These are phyloP conservation scores for Drosophila bipectinata DNA, from an alignment of 1,140 invertebrate genomes.

Conservation along the genomic window DNA sequence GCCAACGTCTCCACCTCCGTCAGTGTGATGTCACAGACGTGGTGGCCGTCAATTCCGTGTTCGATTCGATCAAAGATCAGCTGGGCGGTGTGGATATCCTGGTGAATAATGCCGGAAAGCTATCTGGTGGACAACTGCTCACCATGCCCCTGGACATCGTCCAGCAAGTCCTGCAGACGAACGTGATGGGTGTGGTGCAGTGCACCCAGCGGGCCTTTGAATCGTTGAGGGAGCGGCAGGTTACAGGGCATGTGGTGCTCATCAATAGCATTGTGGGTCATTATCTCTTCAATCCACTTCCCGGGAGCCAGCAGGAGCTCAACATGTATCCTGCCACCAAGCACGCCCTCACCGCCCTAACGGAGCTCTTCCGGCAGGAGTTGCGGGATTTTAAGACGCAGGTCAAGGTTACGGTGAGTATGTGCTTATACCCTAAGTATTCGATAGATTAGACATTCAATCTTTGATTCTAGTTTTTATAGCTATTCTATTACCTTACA, in stretches of 20 bases:
- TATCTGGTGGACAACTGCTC: slow-evolving; percentile 81
- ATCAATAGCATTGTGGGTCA: slow-evolving; percentile 88
- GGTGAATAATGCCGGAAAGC: slow-evolving; percentile 90
- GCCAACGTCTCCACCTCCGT: slow-evolving; percentile 68
- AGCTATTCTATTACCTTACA: too few species aligned
- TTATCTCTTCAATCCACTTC: slow-evolving; percentile 80
- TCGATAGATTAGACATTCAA: too few species aligned
- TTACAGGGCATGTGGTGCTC: slow-evolving; percentile 89
- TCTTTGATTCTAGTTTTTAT: too few species aligned
- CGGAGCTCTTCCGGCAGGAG: slow-evolving; percentile 87
- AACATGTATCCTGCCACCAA: slow-evolving; percentile 88
- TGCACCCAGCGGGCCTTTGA: slow-evolving; percentile 88
- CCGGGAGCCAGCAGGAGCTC: slow-evolving; percentile 58
- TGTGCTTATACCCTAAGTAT: too few species aligned
- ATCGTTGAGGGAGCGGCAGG: slow-evolving; percentile 87
- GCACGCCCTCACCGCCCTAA: slow-evolving; percentile 88
- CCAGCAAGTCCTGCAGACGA: slow-evolving; percentile 87
- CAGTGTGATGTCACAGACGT: slow-evolving; percentile 88
- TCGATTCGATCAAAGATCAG: slow-evolving; percentile 85
- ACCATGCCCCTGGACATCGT: slow-evolving; percentile 78
- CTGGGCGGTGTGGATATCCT: slow-evolving; percentile 88
- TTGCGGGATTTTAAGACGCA: slow-evolving; percentile 85
- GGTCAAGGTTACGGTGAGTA: slow-evolving; percentile 88
- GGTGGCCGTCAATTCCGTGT: slow-evolving; percentile 87
- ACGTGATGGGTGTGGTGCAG: slow-evolving; percentile 88